Evolutionary conservation across 2,888 invertebrate species (phyloP).

Genomic region (Loripinus fragilis): DNA sequence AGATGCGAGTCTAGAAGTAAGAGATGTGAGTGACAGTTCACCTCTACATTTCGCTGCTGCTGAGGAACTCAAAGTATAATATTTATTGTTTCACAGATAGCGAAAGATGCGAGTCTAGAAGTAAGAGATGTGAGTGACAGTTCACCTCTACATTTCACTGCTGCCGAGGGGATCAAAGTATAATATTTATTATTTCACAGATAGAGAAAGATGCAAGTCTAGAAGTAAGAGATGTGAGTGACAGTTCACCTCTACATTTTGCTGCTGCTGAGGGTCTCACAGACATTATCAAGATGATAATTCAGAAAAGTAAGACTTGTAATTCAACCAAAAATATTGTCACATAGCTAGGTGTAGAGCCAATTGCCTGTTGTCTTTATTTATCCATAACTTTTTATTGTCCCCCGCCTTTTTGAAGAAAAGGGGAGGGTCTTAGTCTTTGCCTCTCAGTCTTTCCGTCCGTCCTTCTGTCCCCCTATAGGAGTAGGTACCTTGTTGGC

Average conservation of each 20-base stretch:
- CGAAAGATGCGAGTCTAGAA: constrained; percentile 54
- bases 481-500: too few species aligned
- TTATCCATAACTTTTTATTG: too few species aligned
- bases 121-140: constrained; percentile 59
- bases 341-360: too few species aligned
- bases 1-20: constrained; percentile 55
- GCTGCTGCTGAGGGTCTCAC: constrained; percentile 61
- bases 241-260: constrained; percentile 49
- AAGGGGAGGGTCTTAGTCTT: too few species aligned
- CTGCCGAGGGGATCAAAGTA: constrained; percentile 61
- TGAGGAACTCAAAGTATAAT: constrained; percentile 62
- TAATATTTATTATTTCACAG: constrained; percentile 38
- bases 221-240: constrained; percentile 60
- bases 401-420: too few species aligned
- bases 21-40: constrained; percentile 59
- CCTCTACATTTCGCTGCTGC: constrained; percentile 55
- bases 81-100: constrained; percentile 44
- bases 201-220: constrained; percentile 55
- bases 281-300: constrained; percentile 52
- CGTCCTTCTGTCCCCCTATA: too few species aligned
- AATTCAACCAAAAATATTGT: too few species aligned
- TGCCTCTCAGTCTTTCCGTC: too few species aligned
- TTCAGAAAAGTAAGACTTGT: constrained; percentile 50
- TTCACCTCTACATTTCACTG: constrained; percentile 52
- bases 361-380: too few species aligned